Evolutionary conservation across 2,797 vertebrate genomes (phyloP).

Genomic region (Australoheros facetus): DNA sequence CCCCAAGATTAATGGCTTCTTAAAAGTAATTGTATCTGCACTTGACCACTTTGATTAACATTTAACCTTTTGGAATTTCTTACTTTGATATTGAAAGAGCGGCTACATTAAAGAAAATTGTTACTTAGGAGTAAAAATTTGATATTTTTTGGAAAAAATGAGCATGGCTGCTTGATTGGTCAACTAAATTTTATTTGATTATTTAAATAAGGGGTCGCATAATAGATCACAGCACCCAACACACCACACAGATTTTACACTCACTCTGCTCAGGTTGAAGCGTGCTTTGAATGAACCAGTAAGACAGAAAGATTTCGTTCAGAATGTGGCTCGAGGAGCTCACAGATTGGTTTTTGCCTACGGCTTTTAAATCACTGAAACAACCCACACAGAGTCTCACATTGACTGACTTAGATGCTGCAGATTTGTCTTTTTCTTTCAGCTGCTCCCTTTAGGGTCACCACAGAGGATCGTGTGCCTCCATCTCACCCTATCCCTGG

Average conservation of each 20-base stretch:
- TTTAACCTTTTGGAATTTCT: not conserved
- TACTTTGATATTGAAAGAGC: not conserved
- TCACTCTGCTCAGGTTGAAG: not conserved
- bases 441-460: not conserved
- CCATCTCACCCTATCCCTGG: not conserved
- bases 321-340: not conserved
- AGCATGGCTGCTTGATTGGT: not conserved
- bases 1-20: not conserved
- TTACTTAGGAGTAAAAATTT: not conserved
- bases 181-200: not conserved
- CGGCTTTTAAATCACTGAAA: slow-evolving; percentile 10
- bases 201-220: not conserved
- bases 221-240: not conserved
- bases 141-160: not conserved
- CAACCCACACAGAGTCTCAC: not conserved
- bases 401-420: not conserved
- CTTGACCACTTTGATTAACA: not conserved
- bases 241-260: fast-evolving
- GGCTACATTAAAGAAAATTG: not conserved
- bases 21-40: not conserved
- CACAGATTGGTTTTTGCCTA: not conserved
- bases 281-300: not conserved
- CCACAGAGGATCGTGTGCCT: not conserved
- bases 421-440: not conserved
- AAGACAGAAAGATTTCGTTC: not conserved